Conservation (phyloP, 2,113 vertebrate species). For the Thermophis baileyi region DNA sequence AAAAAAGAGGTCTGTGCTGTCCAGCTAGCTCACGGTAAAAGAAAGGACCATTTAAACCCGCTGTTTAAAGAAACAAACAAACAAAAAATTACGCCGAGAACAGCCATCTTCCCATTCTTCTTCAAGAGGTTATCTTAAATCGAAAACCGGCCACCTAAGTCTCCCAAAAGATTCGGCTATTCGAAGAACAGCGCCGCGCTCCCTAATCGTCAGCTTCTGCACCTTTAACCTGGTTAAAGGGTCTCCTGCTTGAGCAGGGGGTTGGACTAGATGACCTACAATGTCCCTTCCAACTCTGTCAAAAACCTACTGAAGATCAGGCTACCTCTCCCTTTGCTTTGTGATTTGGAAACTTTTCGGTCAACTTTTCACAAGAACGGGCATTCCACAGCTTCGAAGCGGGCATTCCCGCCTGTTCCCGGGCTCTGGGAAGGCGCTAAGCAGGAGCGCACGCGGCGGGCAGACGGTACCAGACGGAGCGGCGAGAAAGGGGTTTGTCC, state of each 20-base stretch:
- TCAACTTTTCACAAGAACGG: not conserved
- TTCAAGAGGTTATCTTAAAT: not conserved
- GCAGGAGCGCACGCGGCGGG: not conserved
- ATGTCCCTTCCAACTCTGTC: too few relatives aligned
- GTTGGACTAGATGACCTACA: too few relatives aligned
- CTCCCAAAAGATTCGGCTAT: not conserved
- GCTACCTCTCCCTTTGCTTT: not conserved
- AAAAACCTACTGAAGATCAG: not conserved
- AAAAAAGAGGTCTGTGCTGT: conserved; percentile 32
- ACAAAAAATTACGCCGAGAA: not conserved
- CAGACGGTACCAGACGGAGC: not conserved
- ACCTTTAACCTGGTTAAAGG: not conserved
- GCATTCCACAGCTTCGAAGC: not conserved
- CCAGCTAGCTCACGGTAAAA: conserved; percentile 1
- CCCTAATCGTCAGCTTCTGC: not conserved
- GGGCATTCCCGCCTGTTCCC: not conserved
- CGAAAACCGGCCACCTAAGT: not conserved
- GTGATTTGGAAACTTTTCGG: not conserved
- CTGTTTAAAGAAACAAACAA: not conserved
- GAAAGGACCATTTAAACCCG: not conserved
- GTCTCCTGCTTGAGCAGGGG: too few relatives aligned
- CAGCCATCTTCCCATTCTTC: not conserved
- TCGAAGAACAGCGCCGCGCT: not conserved
- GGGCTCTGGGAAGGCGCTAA: not conserved
- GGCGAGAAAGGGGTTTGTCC: not conserved